Evolutionary conservation across 2,888 invertebrate genomes (phyloP), one percentile per base, ranked within the genome.

Genomic region (Lochmaea crataegi): DNA sequence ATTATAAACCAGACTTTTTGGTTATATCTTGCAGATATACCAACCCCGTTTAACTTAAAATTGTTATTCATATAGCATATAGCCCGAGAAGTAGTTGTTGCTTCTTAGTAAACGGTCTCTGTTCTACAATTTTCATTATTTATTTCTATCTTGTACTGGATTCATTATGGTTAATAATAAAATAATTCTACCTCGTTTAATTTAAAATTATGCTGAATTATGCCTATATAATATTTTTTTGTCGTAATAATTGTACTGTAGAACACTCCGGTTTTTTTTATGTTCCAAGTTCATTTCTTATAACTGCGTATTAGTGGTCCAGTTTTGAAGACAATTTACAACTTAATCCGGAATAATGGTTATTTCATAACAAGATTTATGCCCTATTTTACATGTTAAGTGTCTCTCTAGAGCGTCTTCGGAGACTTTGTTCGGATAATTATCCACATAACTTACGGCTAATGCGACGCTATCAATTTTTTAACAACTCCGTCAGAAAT

Each of bases 351-450:
- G 38, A 65, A 68, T 72, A 64, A 72, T 65, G 65, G 68, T 48
- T 68, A 60, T 73, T 68, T 65, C 68, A 63, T 68, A 68, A 73
- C 48, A 73, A 65, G 57, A 73, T 73, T 68, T 73, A 73, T 65
- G 60, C 53, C 60, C 68, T 65, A 53, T 68, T 72, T 65, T 56
- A 61, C 65, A 60, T 58, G 53, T 61, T 72, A 72, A 68, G 64
- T 68, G 65, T 63, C 58, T 48, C 42, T 72, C 11, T 65, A 72
- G 68, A 68, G 65, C 56, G 72, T 72, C 72, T 73, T 9, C 66
- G 42, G 65, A 65, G 68, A 65, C 48, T 67, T 73, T 73, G 68
- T 73, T 51, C 58, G 12, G n/a, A 41, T 61, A 51, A 66, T 42
- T 51, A 66, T 65, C 60, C 60, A 65, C 68, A 68, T 68, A 68